phyloP scores from a whole-genome alignment of 2,797 vertebrate species.

The Channallabes apus region DNA sequence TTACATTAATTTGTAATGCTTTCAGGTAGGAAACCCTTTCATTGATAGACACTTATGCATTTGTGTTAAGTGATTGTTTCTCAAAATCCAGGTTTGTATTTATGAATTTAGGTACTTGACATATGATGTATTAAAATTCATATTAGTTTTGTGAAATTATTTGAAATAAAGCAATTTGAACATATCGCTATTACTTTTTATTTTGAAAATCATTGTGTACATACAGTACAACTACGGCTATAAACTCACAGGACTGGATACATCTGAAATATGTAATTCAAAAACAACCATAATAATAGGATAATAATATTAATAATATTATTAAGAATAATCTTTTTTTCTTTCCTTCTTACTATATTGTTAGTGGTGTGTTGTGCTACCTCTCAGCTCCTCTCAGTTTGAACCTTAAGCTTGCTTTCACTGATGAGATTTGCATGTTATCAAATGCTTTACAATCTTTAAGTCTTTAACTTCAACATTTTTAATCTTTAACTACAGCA shows the following conservation, averaged over 20 bases:
- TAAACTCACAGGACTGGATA: background rate
- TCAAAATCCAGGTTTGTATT: constrained; percentile 13
- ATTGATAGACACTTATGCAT: constrained; percentile 6
- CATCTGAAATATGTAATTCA: background rate
- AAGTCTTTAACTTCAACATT: too few relatives aligned
- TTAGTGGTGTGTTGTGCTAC: background rate
- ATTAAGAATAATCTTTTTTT: background rate
- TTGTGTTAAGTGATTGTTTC: constrained; percentile 17
- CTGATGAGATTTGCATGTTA: background rate
- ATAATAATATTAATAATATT: too few relatives aligned
- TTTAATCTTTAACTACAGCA: background rate
- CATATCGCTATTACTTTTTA: background rate
- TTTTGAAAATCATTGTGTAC: background rate
- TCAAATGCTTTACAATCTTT: too few relatives aligned
- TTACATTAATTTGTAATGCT: constrained; percentile 17
- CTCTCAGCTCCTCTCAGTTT: background rate
- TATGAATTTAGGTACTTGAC: constrained; percentile 38
- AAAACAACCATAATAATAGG: too few relatives aligned
- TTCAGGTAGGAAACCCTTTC: constrained; percentile 6
- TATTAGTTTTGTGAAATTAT: constrained; percentile 22
- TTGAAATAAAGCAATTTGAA: constrained; percentile 19
- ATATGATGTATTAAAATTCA: constrained; percentile 13
- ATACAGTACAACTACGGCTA: background rate
- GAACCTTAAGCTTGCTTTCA: background rate
- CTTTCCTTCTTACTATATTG: background rate